These are phyloP conservation scores for Pygmarrhopalites habei DNA, from an alignment of 1,140 invertebrate species.

Conservation along the genomic window DNA sequence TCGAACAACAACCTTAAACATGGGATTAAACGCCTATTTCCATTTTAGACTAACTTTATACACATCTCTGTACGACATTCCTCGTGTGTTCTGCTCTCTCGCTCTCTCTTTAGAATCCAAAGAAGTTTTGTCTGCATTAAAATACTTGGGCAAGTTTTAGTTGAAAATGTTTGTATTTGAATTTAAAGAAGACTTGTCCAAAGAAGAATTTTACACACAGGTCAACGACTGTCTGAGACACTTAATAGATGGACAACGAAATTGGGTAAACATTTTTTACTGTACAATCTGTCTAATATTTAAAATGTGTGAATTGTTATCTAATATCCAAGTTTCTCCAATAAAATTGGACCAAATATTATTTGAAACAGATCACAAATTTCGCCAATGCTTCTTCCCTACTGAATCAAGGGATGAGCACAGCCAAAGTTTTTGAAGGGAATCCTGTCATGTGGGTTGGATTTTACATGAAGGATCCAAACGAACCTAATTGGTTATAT, in stretches of 20 bases:
- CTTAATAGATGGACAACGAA: slow-evolving; percentile 2
- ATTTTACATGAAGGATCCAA: slow-evolving; percentile 21
- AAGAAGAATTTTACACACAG: slow-evolving; percentile 4
- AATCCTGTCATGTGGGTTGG: slow-evolving; percentile 24
- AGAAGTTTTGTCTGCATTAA: too few species aligned
- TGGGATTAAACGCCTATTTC: too few species aligned
- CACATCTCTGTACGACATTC: too few species aligned
- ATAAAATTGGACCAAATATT: not conserved
- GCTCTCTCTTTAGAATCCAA: too few species aligned
- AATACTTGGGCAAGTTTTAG: too few species aligned
- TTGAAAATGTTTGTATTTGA: slow-evolving; percentile 8
- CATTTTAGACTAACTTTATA: too few species aligned
- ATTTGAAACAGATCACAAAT: slow-evolving; percentile 18
- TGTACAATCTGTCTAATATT: not conserved
- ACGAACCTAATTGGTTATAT: not conserved
- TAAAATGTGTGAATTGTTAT: not conserved
- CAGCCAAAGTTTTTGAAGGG: slow-evolving; percentile 8
- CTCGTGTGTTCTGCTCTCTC: too few species aligned
- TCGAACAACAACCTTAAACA: too few species aligned
- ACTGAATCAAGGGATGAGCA: slow-evolving; percentile 16
- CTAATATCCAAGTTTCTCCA: not conserved
- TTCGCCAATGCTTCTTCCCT: slow-evolving; percentile 23
- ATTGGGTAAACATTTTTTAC: slow-evolving; percentile 1
- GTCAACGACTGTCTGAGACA: not conserved
- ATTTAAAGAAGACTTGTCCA: not conserved